Conservation (phyloP, 2,797 vertebrate species). For the Otus scops region DNA sequence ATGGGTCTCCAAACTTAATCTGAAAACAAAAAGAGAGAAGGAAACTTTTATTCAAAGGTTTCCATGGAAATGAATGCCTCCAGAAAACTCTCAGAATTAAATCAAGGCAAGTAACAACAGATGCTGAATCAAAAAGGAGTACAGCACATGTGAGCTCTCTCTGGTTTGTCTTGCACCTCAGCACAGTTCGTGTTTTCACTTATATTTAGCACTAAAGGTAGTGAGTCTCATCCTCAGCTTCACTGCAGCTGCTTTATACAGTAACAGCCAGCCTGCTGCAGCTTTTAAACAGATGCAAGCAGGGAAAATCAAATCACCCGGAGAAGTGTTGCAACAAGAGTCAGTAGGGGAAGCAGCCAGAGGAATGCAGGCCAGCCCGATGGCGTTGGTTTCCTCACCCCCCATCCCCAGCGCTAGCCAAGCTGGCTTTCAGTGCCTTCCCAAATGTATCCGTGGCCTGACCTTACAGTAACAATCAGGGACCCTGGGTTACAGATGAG, state of each 20-base stretch:
- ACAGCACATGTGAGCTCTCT: conserved; percentile 19
- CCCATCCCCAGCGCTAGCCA: background rate
- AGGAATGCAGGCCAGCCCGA: background rate
- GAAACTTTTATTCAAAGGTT: conserved; percentile 57
- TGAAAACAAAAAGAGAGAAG: conserved; percentile 61
- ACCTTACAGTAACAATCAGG: background rate
- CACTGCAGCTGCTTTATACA: background rate
- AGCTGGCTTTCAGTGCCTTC: background rate
- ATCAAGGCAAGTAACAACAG: conserved; percentile 47
- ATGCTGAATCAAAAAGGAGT: conserved; percentile 29
- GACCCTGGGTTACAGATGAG: background rate
- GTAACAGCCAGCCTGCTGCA: background rate
- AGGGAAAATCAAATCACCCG: background rate
- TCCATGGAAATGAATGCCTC: conserved; percentile 65
- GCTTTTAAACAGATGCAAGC: background rate
- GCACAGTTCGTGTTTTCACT: conserved; percentile 3
- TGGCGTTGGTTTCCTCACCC: background rate
- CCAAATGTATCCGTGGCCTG: background rate
- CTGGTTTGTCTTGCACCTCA: conserved; percentile 4
- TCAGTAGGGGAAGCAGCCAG: background rate
- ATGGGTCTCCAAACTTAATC: conserved; percentile 47
- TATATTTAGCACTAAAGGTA: background rate
- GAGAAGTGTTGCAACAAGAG: background rate
- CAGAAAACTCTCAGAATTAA: conserved; percentile 51
- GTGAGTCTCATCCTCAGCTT: background rate